Evolutionary conservation across 1,140 invertebrate genomes (phyloP), one percentile per base, ranked within the genome.

Genomic region (Triops longicaudatus): DNA sequence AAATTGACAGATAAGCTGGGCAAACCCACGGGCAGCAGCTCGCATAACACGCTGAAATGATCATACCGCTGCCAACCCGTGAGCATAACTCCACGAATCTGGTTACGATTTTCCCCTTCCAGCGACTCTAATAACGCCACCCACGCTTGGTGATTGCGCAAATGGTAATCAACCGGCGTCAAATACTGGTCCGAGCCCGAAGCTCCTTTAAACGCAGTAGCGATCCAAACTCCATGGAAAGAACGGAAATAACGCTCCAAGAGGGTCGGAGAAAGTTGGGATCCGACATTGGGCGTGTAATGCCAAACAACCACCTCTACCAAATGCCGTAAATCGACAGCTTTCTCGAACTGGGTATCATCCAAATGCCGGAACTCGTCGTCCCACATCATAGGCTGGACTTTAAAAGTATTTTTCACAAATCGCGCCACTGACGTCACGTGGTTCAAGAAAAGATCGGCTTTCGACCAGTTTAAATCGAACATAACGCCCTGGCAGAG

Each of bases 351-450:
- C 6, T 63, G 17, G 10, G 79, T 78, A 44, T 79, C 79, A 76
- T 80, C 74, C 42, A 85, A 79, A 31, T 84, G 80, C 31, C 87
- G 80, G 78, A 89, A 85, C 85, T 89, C 88, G 81, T 89, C 88
- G 82, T 89, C 88, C 88, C 88, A 89, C 82, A 89, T 87, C 17
- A 89, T 82, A 11, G 93, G 87, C 42, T 87, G 89, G 26, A 94
- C 85, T 17, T 81, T 75, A 11, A 84, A 84, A 72, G 85, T 85
- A 12, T 81, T 78, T 76, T 84, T 85, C 7, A 86, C 80, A 80
- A 86, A 85, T 26, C 79, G 80, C 3, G 85, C 84, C 41, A 88
- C 81, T 75, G 79, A 80, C 63, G 80, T 81, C 0, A 87, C 84
- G 81, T 88, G 88, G 74, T 83, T 43, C 27, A 88, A 81, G 80